Conservation (phyloP, 2,113 vertebrate genomes). For the Gallinago media region DNA sequence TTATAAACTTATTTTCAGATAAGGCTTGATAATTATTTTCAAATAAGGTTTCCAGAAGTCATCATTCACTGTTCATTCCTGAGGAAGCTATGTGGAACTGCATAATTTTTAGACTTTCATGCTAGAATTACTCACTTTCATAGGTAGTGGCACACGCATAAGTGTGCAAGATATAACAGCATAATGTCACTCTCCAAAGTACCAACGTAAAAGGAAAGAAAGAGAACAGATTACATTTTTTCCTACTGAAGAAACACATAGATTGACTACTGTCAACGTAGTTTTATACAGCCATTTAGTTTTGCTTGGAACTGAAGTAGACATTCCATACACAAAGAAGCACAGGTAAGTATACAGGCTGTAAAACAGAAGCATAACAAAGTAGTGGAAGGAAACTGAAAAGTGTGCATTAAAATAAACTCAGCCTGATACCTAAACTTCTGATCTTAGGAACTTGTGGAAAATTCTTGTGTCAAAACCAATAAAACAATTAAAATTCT, state of each 20-base stretch:
- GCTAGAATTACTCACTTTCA: background rate
- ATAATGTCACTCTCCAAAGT: background rate
- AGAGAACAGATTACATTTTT: background rate
- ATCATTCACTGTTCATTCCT: background rate
- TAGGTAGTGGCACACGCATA: background rate
- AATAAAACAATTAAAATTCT: background rate
- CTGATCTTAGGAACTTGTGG: background rate
- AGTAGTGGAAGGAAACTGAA: background rate
- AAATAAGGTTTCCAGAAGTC: conserved; percentile 11
- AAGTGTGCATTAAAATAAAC: background rate
- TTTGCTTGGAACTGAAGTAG: background rate
- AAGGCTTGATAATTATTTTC: background rate
- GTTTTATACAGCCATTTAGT: background rate
- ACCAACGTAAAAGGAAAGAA: background rate
- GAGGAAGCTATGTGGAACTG: background rate
- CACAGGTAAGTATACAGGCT: background rate
- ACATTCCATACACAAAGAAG: background rate
- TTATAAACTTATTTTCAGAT: conserved; percentile 50
- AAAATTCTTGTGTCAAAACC: background rate
- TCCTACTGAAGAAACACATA: background rate
- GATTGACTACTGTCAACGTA: background rate
- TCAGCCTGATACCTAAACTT: background rate
- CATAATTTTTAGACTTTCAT: background rate
- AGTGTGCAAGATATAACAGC: background rate
- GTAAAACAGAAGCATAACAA: background rate